phyloP scores from a whole-genome alignment of 2,797 vertebrate species.

The Chaenodraco wilsoni region DNA sequence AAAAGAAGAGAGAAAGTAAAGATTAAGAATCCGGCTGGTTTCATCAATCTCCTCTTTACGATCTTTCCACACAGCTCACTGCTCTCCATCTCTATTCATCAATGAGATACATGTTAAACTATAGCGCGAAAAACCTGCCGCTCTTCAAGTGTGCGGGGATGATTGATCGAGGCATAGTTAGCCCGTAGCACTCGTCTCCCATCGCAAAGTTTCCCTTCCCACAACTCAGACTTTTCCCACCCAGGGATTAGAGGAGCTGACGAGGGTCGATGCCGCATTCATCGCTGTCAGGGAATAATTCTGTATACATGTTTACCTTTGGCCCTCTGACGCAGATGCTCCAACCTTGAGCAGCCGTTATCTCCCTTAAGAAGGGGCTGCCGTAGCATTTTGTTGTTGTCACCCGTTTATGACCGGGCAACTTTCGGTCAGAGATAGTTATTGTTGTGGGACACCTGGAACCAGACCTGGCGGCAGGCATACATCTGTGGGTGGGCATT shows the following conservation, averaged over 20 bases:
- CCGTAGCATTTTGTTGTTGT: no score
- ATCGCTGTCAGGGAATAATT: no score
- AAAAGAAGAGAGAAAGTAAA: constrained; percentile 35
- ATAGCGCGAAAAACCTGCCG: constrained; percentile 53
- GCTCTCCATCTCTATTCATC: constrained; percentile 59
- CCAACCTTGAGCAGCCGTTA: no score
- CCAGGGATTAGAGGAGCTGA: constrained; percentile 57
- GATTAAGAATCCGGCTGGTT: constrained; percentile 46
- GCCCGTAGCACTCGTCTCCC: constrained; percentile 37
- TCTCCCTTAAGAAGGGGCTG: no score
- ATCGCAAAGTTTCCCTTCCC: constrained; percentile 49
- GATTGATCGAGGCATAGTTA: constrained; percentile 64
- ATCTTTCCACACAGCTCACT: constrained; percentile 52
- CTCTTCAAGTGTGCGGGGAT: constrained; percentile 34
- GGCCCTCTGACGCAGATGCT: no score
- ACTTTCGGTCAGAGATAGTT: no score
- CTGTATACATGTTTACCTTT: no score
- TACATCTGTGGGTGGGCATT: no score
- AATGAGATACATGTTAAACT: constrained; percentile 55
- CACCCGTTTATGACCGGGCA: no score
- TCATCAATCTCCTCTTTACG: constrained; percentile 66
- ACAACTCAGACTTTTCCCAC: constrained; percentile 48
- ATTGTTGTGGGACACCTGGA: no score
- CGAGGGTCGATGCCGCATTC: constrained; percentile 51
- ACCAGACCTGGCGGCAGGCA: no score